These are phyloP conservation scores for Torymus tubicola DNA, from an alignment of 2,888 invertebrate species.

Conservation along the genomic window DNA sequence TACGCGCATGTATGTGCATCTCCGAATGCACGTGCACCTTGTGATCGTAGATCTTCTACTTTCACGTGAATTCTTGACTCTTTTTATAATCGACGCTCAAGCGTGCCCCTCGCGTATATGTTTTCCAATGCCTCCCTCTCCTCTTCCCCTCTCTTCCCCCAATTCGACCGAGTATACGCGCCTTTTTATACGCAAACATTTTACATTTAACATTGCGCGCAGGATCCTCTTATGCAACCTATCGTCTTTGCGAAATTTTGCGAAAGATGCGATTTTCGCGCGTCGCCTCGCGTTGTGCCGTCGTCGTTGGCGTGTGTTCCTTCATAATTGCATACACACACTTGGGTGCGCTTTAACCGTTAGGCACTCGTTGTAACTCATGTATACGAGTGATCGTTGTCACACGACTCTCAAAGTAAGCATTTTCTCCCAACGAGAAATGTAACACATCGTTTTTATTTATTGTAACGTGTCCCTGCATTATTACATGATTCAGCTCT, in stretches of 20 bases:
- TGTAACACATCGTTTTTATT: too few species aligned
- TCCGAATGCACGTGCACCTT: constrained; percentile 21
- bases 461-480: too few species aligned
- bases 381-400: constrained; percentile 7
- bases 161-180: not conserved
- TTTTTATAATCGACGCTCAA: constrained; percentile 43
- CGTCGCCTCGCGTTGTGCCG: not conserved
- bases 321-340: constrained; percentile 40
- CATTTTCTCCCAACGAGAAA: too few species aligned
- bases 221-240: constrained; percentile 37
- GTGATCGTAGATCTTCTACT: constrained; percentile 53
- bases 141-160: constrained; percentile 9
- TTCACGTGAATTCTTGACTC: constrained; percentile 55
- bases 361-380: not conserved
- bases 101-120: constrained; percentile 3
- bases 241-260: constrained; percentile 51
- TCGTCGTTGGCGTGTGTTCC: not conserved
- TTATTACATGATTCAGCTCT: too few species aligned
- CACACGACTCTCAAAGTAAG: not conserved
- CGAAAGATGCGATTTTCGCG: not conserved
- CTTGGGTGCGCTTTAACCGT: constrained; percentile 20
- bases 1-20: constrained; percentile 36
- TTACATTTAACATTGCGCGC: not conserved
- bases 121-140: constrained; percentile 4
- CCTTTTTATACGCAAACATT: not conserved